Evolutionary conservation across 2,113 vertebrate genomes (phyloP).

Genomic region (Haplochromis vanheusdeni): DNA sequence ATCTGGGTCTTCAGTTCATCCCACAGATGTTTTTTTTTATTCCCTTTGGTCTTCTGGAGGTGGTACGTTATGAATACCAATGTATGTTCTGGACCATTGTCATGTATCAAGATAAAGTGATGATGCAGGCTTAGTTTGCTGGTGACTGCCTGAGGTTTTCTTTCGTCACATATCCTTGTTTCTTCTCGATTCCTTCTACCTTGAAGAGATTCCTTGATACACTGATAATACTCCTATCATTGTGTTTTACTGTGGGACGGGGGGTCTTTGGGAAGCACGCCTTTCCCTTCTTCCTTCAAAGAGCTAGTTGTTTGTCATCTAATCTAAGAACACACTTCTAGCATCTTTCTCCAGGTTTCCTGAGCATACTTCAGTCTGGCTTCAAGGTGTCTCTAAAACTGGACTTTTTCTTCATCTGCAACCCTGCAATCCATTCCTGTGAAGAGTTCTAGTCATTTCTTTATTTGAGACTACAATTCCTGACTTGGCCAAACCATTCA

Average conservation of each 20-base stretch:
- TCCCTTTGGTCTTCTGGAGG: not conserved
- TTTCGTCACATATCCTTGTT: not conserved
- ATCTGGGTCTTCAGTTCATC: not conserved
- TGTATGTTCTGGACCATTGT: not conserved
- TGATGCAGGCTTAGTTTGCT: fast-evolving
- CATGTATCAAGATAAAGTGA: not conserved
- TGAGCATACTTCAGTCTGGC: not conserved
- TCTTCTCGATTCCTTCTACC: not conserved
- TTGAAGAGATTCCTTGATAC: not conserved
- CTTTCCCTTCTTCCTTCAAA: not conserved
- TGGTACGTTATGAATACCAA: not conserved
- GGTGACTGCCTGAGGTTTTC: fast-evolving
- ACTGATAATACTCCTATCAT: not conserved
- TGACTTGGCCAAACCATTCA: not conserved
- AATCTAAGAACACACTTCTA: not conserved
- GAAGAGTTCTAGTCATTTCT: not conserved
- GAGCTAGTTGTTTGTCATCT: fast-evolving
- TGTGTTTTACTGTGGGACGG: not conserved
- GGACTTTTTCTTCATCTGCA: not conserved
- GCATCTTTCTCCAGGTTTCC: not conserved
- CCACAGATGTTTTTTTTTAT: not conserved
- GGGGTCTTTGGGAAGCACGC: not conserved
- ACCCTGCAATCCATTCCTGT: not conserved
- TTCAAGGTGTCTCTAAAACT: not conserved
- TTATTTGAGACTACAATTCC: not conserved